Evolutionary conservation across 2,888 invertebrate species (phyloP).

Genomic region (Dolichopus griseipennis): DNA sequence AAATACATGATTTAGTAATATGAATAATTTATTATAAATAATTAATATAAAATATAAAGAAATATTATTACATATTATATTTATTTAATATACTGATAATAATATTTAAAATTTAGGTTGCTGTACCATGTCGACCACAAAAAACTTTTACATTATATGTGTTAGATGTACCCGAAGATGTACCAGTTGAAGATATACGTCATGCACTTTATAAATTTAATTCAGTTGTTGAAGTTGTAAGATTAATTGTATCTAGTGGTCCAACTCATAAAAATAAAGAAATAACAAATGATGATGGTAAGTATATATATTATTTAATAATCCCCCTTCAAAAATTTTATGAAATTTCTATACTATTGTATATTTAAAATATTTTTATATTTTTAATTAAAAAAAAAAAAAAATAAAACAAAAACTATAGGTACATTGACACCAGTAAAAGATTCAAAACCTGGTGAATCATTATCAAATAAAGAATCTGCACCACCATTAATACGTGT

Average conservation of each 20-base stretch:
- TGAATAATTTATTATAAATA: too few species aligned
- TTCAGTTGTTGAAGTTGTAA: constrained; percentile 70
- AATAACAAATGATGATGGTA: constrained; percentile 32
- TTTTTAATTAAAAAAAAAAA: constrained; percentile 4
- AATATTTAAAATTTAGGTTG: constrained; percentile 47
- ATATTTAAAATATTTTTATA: not conserved
- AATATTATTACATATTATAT: too few species aligned
- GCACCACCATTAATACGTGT: constrained; percentile 60
- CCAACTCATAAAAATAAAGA: constrained; percentile 22
- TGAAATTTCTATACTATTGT: too few species aligned
- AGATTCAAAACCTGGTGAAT: constrained; percentile 35
- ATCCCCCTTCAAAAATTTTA: too few species aligned
- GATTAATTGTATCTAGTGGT: constrained; percentile 49
- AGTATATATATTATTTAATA: constrained; percentile 15
- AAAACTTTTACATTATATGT: constrained; percentile 80
- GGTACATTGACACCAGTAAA: constrained; percentile 43
- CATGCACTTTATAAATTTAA: constrained; percentile 71
- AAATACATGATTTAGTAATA: too few species aligned
- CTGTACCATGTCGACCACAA: constrained; percentile 77
- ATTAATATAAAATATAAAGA: too few species aligned
- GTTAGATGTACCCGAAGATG: constrained; percentile 72
- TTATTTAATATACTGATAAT: too few species aligned
- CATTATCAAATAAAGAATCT: constrained; percentile 46
- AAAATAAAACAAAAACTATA: constrained; percentile 22
- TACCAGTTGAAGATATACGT: constrained; percentile 76